phyloP scores from a whole-genome alignment of 2,888 invertebrate species.

The Rhogogaster chlorosoma region DNA sequence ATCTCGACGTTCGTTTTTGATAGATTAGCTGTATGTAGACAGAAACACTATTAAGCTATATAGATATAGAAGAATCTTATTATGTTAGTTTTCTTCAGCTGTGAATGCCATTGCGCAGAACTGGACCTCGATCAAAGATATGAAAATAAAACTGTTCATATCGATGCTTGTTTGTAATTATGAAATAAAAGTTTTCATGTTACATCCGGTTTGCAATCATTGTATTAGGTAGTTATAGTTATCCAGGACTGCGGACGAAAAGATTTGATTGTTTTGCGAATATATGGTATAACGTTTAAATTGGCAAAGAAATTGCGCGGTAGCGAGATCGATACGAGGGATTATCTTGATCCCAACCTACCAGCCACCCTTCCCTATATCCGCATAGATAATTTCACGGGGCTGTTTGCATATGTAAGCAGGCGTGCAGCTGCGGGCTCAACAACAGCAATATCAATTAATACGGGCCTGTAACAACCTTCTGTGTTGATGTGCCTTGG shows the following conservation, averaged over 20 bases:
- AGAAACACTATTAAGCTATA: neutral
- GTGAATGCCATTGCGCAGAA: neutral
- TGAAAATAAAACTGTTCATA: neutral
- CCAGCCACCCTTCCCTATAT: conserved; percentile 32
- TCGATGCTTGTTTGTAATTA: neutral
- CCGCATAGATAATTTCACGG: conserved; percentile 46
- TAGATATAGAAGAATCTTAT: neutral
- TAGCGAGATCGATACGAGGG: conserved; percentile 31
- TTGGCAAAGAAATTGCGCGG: conserved; percentile 3
- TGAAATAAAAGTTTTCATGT: neutral
- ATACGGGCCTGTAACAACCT: conserved; percentile 45
- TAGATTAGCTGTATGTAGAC: neutral
- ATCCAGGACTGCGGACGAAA: neutral
- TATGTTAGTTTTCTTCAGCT: neutral
- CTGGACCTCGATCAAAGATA: neutral
- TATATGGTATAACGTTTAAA: neutral
- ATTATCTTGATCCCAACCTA: conserved; percentile 35
- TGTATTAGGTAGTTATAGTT: neutral
- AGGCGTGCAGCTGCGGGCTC: conserved; percentile 50
- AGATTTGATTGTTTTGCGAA: neutral
- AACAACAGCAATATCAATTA: conserved; percentile 50
- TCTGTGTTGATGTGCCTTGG: conserved; percentile 37
- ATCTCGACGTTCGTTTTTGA: neutral
- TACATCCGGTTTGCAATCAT: neutral
- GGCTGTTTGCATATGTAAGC: conserved; percentile 51